Base-by-base conservation (phyloP, 2,888 invertebrate genomes). In the Spisula solida region DNA sequence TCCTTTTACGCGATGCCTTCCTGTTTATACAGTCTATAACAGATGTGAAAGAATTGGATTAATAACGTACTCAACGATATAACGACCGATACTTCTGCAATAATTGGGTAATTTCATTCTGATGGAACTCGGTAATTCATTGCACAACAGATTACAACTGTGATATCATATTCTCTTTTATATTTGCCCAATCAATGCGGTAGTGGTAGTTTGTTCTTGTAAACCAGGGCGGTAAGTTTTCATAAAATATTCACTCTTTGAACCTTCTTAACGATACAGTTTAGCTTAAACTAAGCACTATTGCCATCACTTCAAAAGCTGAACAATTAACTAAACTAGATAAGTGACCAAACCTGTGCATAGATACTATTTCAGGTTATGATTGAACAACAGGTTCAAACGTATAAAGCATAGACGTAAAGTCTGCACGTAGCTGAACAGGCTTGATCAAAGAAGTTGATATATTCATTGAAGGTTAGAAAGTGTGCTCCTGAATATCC, bases 21-120 rank as follows among this genome's bases (percentile, higher is more conserved):
- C 6, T 51, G 51, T 51, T 51, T 51, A 51, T 51, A 51, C 14
- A 1, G 14, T 51, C 51, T 51, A 14, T 10, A 1, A 51, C 51
- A 16, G 10, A 51, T 8, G 12, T 12, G 51, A 16, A 16, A 16
- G 51, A 51, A 51, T 51, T 4, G 51, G 51, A 16, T 51, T 51
- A 51, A 10, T 51, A 51, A 51, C 51, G 14, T 16, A 1, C 14
- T 51, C 51, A 16, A 16, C 12, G 51, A 51, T 2, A 14, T 5
- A 66, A 66, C 20, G 6, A 8, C 25, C n/a, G 60, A 10, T 25
- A 25, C n/a, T 25, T 12, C 20, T 66, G 60, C 25, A 66, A 25
- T 66, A 66, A 66, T 66, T 66, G 60, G n/a, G 60, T 25, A 66
- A n/a, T 66, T 66, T n/a, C 41, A 66, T 66, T 66, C 25, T n/a